phyloP scores from a whole-genome alignment of 2,888 invertebrate species.

The Catocala sponsa region DNA sequence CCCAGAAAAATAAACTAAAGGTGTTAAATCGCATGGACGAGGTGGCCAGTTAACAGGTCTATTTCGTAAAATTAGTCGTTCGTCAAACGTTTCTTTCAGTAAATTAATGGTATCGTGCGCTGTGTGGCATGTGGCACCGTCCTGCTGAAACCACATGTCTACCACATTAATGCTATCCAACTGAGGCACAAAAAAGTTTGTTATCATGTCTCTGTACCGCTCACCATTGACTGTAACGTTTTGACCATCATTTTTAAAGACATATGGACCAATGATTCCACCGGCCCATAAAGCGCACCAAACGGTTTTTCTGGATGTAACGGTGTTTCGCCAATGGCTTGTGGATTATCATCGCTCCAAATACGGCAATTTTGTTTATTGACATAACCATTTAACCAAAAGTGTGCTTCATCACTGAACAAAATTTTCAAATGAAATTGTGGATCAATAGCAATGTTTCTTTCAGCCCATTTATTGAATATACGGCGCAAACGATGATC shows the following conservation, averaged over 20 bases:
- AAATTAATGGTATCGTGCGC: conserved; percentile 35
- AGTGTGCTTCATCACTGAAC: conserved; percentile 40
- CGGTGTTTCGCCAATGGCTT: conserved; percentile 25
- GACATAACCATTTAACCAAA: too few species aligned
- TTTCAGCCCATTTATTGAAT: too few species aligned
- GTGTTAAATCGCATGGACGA: conserved; percentile 10
- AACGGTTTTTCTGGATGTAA: conserved; percentile 63
- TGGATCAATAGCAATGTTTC: too few species aligned
- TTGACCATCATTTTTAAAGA: conserved; percentile 27
- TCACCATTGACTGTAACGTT: background rate
- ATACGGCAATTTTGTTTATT: conserved; percentile 55
- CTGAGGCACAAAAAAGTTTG: background rate
- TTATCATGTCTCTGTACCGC: background rate
- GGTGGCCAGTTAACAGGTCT: conserved; percentile 1
- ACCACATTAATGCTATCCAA: background rate
- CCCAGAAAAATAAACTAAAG: conserved; percentile 35
- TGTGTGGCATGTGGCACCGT: conserved; percentile 39
- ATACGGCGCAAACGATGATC: too few species aligned
- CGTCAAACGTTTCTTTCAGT: conserved; percentile 12
- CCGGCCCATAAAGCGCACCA: conserved; percentile 65
- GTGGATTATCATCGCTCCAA: conserved; percentile 26
- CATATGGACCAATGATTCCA: conserved; percentile 59
- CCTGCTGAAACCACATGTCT: conserved; percentile 25
- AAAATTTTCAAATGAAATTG: background rate
- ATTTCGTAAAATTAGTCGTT: conserved; percentile 16